Base-by-base conservation (phyloP, 2,113 vertebrate species). In the Hippocampus abdominalis region DNA sequence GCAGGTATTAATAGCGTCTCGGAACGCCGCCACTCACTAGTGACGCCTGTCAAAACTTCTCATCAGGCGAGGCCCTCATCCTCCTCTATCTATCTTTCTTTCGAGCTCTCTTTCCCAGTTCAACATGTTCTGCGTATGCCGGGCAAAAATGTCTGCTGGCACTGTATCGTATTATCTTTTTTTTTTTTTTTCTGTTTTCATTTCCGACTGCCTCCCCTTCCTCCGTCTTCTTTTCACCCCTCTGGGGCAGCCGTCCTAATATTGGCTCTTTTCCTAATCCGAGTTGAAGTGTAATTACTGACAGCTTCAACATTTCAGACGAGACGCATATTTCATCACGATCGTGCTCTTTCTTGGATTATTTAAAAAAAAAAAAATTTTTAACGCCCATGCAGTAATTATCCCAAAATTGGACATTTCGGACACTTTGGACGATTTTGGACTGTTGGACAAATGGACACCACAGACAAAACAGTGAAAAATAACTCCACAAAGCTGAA, bases 231-330 rank as follows among this genome's bases (percentile, higher is more conserved):
- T 32, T 72, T 66, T 75, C 54, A 77, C 77, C 84, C 76, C 79
- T 25, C 6, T 3, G 32, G 75, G 77, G 76, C 57, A 75, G 29
- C 68, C 60, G 56, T 79, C 65, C 73, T 27, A 40, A 70, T 56
- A 69, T 61, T 66, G 69, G 61, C 63, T 72, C 57, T 66, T 2
- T 68, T 68, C 69, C 48, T 73, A 69, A 70, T 76, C 79, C 39
- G 61, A 68, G 76, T 73, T 83, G 77, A 32, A 76, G 72, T 69
- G 69, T 75, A 87, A 89, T 89, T 84, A 84, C 65, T 23, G 65
- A 36, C 68, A 61, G 72, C 82, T 83, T 77, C 32, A 83, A 82
- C 77, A 81, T 77, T 78, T 78, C 66, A 84, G 70, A 66, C 53
- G 18, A 60, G 32, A 29, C 56, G 54, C 42, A 69, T 40, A 39